Evolutionary conservation across 2,113 vertebrate genomes (phyloP), one percentile per base, ranked within the genome.

Genomic region (Lagopus leucura): DNA sequence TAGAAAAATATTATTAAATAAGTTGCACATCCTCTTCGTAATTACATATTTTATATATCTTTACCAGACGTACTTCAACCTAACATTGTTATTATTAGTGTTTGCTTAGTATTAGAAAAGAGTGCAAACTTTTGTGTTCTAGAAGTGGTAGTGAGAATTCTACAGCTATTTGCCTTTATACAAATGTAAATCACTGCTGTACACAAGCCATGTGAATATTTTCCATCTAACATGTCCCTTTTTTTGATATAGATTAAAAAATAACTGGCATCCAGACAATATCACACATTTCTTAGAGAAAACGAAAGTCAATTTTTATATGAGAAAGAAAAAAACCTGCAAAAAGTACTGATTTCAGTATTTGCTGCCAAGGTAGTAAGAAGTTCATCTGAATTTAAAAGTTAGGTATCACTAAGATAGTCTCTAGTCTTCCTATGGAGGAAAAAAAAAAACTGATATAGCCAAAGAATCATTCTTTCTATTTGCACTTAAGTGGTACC

Each of bases 1-100:
- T 85, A 48, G 40, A 82, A 92, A 92, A 93, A 94, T 70, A 71
- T 79, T 94, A 85, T 65, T 83, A 89, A 89, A 93, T 85, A 89
- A 95, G 89, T 75, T 69, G 93, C 67, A 28, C 30, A 93, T 69
- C 32, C 45, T 67, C 36, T 57, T 93, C 42, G 20, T 84, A 86
- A 89, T 38, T 71, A 58, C 54, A 77, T 88, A 82, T 87, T 90
- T 95, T 55, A 88, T 79, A 32, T 6, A 34, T 82, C 34, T 93
- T 93, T 89, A 70, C 43, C 24, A 84, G 57, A 71, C 60, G 14
- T 8, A 87, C 57, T 89, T 93, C 48, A 22, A 8, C 38, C 18
- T 76, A 71, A 9, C 32, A 70, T 47, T 86, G 70, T 45, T 18
- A 22, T 92, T 79, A 55, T 60, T 88, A 82, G 28, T 79, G 74